These are phyloP conservation scores for Dromiciops gliroides DNA, from an alignment of 2,113 vertebrate genomes.

Conservation along the genomic window DNA sequence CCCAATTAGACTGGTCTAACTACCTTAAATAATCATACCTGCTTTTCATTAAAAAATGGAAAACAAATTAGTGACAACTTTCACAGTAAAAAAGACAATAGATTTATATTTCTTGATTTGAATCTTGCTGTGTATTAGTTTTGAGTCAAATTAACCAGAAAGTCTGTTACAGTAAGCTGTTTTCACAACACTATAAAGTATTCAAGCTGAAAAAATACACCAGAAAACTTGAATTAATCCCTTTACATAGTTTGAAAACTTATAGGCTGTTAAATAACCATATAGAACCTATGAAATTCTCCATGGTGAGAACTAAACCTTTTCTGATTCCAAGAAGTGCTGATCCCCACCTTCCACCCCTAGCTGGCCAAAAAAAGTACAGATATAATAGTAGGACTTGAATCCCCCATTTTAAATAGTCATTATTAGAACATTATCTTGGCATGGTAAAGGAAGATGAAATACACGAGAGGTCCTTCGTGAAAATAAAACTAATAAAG, in stretches of 20 bases:
- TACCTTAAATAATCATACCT: constrained; percentile 36
- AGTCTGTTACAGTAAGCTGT: too few relatives aligned
- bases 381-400: constrained; percentile 11
- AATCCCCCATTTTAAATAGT: neutral
- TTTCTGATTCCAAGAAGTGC: neutral
- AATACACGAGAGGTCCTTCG: constrained; percentile 26
- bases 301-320: constrained; percentile 21
- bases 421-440: constrained; percentile 10
- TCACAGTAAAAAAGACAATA: neutral
- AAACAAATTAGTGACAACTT: constrained; percentile 32
- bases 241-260: neutral
- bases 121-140: too few relatives aligned
- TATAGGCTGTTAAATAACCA: neutral
- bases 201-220: neutral
- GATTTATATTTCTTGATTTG: neutral
- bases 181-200: too few relatives aligned
- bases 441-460: constrained; percentile 12
- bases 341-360: neutral
- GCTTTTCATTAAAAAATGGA: constrained; percentile 34
- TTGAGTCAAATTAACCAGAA: too few relatives aligned
- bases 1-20: constrained; percentile 23
- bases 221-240: neutral
- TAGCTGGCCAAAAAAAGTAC: neutral
- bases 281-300: constrained; percentile 2
- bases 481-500: constrained; percentile 22